Evolutionary conservation across 2,888 invertebrate genomes (phyloP).

Genomic region (Omphaloscelis lunosa): DNA sequence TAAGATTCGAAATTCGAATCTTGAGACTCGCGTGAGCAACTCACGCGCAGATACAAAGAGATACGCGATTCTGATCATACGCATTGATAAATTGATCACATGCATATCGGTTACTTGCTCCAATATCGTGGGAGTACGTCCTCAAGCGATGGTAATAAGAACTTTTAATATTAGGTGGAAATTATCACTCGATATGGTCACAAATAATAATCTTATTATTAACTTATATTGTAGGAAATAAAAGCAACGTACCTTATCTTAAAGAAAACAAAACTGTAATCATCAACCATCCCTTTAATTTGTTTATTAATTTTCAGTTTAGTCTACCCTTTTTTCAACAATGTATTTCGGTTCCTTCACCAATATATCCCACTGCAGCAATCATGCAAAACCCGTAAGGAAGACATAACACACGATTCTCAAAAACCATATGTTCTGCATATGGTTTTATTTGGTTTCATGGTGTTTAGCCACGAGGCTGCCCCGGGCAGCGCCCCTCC

Average conservation of each 20-base stretch:
- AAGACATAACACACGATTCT: conserved; percentile 62
- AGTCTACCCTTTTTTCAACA: not conserved
- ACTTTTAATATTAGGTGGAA: conserved; percentile 45
- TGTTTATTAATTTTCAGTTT: not conserved
- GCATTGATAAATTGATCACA: conserved; percentile 86
- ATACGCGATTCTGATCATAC: conserved; percentile 84
- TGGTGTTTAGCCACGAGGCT: conserved; percentile 82
- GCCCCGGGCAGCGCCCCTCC: conserved; percentile 82
- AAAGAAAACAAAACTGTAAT: conserved; percentile 2
- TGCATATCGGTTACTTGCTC: conserved; percentile 83
- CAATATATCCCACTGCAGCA: conserved; percentile 7
- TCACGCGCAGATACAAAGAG: conserved; percentile 80
- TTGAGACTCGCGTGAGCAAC: conserved; percentile 77
- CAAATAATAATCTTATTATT: conserved; percentile 32
- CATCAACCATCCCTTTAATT: not conserved
- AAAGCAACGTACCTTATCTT: not conserved
- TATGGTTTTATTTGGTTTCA: conserved; percentile 71
- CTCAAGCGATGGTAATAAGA: conserved; percentile 65
- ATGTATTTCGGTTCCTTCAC: conserved; percentile 25
- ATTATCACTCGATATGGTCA: conserved; percentile 34
- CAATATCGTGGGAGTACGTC: conserved; percentile 79
- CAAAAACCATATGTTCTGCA: conserved; percentile 59
- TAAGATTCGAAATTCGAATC: conserved; percentile 76
- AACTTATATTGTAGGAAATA: conserved; percentile 20
- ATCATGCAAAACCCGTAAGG: conserved; percentile 50